phyloP scores from a whole-genome alignment of 2,888 invertebrate species.

The Automeris io region DNA sequence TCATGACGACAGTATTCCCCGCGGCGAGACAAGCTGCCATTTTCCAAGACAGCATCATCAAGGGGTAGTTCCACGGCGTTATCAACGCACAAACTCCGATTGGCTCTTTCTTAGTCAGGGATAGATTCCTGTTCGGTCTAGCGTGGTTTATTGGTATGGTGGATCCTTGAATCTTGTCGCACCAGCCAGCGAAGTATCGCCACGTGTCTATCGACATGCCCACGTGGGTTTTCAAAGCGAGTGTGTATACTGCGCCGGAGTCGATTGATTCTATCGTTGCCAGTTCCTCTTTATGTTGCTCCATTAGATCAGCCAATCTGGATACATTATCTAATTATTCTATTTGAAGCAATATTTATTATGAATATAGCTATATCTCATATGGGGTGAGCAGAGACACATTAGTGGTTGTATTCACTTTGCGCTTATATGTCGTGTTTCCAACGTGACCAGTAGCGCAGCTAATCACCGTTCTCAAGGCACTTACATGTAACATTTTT shows the following conservation, averaged over 20 bases:
- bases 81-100: constrained; percentile 95
- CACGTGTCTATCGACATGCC: constrained; percentile 99
- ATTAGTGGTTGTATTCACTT: too few species aligned
- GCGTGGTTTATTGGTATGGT: constrained; percentile 96
- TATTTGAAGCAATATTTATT: too few species aligned
- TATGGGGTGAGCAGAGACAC: too few species aligned
- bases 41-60: constrained; percentile 99
- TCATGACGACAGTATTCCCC: constrained; percentile 97
- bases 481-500: too few species aligned
- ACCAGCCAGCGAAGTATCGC: constrained; percentile 98
- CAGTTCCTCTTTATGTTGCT: constrained; percentile 94
- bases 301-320: constrained; percentile 96
- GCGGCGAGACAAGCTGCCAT: constrained; percentile 98
- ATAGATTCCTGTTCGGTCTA: constrained; percentile 91
- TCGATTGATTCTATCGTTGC: constrained; percentile 96
- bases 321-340: constrained; percentile 6
- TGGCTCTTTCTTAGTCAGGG: constrained; percentile 92
- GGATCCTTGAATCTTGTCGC: constrained; percentile 93
- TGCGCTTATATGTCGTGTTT: too few species aligned
- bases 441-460: too few species aligned
- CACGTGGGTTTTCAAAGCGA: constrained; percentile 96
- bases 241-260: constrained; percentile 97
- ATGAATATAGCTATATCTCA: too few species aligned
- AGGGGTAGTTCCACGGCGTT: constrained; percentile 98
- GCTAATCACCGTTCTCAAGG: too few species aligned